Percentiles rank a stretch among this genome's conserved stretches.
phyloP scores from a whole-genome alignment of 2,113 vertebrate species.

The Halcyon malimbica region DNA sequence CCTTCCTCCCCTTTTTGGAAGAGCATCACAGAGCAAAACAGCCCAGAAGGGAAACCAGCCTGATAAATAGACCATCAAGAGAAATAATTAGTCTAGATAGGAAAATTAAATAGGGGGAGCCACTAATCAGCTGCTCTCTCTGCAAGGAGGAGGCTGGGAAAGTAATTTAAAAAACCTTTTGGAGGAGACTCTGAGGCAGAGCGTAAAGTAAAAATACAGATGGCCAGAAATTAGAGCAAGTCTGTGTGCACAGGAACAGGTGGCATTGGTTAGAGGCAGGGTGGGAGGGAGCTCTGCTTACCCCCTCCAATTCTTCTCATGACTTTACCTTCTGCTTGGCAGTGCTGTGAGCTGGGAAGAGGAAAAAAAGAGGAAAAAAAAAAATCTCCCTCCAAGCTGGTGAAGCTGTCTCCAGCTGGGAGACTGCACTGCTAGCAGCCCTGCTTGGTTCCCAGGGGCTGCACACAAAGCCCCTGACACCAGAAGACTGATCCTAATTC shows the following conservation, averaged over 20 bases:
- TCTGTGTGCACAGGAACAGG: constrained; percentile 35
- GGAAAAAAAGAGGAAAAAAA: neutral
- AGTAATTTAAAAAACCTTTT: constrained; percentile 46
- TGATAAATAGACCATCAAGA: constrained; percentile 71
- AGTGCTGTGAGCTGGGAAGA: neutral
- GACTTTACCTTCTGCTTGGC: constrained; percentile 58
- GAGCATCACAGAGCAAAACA: constrained; percentile 21
- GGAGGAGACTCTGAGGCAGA: constrained; percentile 56
- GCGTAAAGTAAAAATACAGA: constrained; percentile 44
- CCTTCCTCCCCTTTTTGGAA: constrained; percentile 34
- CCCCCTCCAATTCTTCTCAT: neutral
- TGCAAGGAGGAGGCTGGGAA: constrained; percentile 37
- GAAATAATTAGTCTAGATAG: constrained; percentile 57
- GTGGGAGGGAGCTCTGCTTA: neutral
- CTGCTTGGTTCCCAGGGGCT: neutral
- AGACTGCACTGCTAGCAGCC: neutral
- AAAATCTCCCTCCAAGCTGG: neutral
- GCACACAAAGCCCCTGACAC: neutral
- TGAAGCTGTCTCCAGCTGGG: neutral
- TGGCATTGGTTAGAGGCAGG: constrained; percentile 59
- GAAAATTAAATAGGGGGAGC: constrained; percentile 56
- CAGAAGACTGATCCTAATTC: neutral
- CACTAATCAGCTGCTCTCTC: constrained; percentile 56
- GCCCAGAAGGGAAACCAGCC: constrained; percentile 46
- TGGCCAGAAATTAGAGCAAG: constrained; percentile 47